phyloP scores from a whole-genome alignment of 2,888 invertebrate genomes.

The Apocheima hispidaria region DNA sequence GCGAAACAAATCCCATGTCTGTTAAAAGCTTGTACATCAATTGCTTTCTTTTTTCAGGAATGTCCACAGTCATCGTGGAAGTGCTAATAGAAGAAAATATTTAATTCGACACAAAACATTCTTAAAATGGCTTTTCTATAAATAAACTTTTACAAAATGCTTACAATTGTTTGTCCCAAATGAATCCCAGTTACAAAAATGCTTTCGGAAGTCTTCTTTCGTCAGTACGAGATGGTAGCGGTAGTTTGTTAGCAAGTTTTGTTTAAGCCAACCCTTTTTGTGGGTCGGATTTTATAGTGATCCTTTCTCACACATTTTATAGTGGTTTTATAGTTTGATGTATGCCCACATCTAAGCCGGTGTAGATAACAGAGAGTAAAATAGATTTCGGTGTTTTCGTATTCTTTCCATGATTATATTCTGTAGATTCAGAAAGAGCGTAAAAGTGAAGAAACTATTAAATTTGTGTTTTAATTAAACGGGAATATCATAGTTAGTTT shows the following conservation, averaged over 20 bases:
- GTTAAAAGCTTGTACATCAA: not conserved
- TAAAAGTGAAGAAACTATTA: too few species aligned
- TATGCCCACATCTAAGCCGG: not conserved
- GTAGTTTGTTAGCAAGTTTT: slow-evolving; percentile 4
- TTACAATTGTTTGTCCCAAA: not conserved
- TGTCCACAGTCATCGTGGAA: slow-evolving; percentile 71
- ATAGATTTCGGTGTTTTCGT: not conserved
- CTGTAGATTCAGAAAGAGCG: too few species aligned
- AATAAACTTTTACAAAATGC: not conserved
- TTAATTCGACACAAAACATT: not conserved
- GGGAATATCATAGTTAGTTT: too few species aligned
- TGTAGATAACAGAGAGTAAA: not conserved
- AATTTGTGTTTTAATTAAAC: too few species aligned
- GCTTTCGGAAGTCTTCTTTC: not conserved
- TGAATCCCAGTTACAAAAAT: not conserved
- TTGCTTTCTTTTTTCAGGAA: slow-evolving; percentile 64
- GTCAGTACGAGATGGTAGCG: slow-evolving; percentile 6
- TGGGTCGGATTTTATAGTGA: slow-evolving; percentile 14
- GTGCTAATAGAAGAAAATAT: slow-evolving; percentile 49
- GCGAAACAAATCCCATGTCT: too few species aligned
- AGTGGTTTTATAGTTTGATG: slow-evolving; percentile 7
- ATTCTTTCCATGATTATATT: too few species aligned
- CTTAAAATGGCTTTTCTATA: not conserved
- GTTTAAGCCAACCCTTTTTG: slow-evolving; percentile 6
- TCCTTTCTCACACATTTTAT: slow-evolving; percentile 1